A percentile compares a stretch with the other conserved stretches of the same genome.
phyloP scores from a whole-genome alignment of 2,113 vertebrate genomes.

The Catharus minimus region DNA sequence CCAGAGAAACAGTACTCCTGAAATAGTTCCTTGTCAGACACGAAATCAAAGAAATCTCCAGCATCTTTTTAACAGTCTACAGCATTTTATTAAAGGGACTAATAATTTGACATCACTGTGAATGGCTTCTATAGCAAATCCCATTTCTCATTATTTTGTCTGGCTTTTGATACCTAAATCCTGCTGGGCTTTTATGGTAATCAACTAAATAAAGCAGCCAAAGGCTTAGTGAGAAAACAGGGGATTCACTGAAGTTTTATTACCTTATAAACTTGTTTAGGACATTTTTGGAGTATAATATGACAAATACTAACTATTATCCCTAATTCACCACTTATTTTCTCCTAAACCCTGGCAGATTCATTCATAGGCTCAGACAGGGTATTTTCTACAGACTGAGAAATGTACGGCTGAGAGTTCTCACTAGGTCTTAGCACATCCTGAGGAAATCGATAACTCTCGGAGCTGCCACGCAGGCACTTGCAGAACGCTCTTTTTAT shows the following conservation, averaged over 20 bases:
- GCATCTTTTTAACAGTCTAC: neutral
- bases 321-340: neutral
- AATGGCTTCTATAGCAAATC: neutral
- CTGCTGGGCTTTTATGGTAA: neutral
- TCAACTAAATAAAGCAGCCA: neutral
- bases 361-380: neutral
- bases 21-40: neutral
- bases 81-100: neutral
- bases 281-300: neutral
- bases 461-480: neutral
- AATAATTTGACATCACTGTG: neutral
- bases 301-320: neutral
- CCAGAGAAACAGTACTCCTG: neutral
- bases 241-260: neutral
- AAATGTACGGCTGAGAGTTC: slow-evolving; percentile 17
- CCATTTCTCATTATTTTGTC: neutral
- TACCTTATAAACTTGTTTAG: neutral
- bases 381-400: neutral
- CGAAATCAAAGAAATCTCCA: neutral
- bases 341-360: neutral
- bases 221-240: neutral
- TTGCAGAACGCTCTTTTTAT: slow-evolving; percentile 29
- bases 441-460: slow-evolving; percentile 4
- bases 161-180: neutral
- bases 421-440: slow-evolving; percentile 24